Conservation (phyloP, 1,140 invertebrate species). For the Augochlora pura region DNA sequence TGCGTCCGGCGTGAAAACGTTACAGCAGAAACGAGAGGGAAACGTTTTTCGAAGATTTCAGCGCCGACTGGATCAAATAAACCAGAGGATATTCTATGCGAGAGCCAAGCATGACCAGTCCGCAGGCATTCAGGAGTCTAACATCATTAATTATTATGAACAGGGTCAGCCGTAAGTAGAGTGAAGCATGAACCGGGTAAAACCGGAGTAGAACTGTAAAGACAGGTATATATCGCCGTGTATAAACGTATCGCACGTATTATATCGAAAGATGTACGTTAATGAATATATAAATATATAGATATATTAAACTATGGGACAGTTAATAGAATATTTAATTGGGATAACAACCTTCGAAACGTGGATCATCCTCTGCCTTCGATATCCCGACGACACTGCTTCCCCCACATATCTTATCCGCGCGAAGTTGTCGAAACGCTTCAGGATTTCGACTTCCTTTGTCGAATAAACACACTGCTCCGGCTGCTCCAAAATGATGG, state of each 20-base stretch:
- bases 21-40: not conserved
- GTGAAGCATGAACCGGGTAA: constrained; percentile 51
- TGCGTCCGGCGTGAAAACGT: too few relatives aligned
- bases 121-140: constrained; percentile 47
- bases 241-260: not conserved
- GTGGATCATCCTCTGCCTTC: constrained; percentile 39
- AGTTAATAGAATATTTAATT: not conserved
- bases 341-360: constrained; percentile 16
- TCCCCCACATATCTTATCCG: constrained; percentile 6
- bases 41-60: not conserved
- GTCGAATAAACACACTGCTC: not conserved
- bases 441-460: not conserved
- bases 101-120: constrained; percentile 47
- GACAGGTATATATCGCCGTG: constrained; percentile 15
- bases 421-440: not conserved
- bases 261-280: too few relatives aligned
- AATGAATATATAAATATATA: too few relatives aligned
- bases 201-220: constrained; percentile 36
- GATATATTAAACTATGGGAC: not conserved
- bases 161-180: constrained; percentile 66
- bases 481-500: too few relatives aligned
- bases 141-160: constrained; percentile 64
- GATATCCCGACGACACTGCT: constrained; percentile 14
- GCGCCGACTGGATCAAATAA: not conserved
- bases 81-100: constrained; percentile 10